Evolutionary conservation across 1,140 invertebrate genomes (phyloP), one percentile per base, ranked within the genome.

Genomic region (Cyclargus thomasi): DNA sequence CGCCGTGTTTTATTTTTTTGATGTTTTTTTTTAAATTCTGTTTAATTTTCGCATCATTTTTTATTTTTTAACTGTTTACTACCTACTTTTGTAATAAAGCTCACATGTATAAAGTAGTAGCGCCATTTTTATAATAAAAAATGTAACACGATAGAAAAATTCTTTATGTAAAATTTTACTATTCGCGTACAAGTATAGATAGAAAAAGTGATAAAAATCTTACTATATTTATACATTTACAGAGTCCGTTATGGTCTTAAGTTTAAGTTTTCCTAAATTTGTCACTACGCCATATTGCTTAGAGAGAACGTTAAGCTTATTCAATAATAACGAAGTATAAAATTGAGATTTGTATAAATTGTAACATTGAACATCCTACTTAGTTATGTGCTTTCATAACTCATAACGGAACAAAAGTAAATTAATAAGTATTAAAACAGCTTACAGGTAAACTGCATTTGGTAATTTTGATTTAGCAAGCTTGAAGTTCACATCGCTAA

Each of bases 381-480:
- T 59, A 22, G 16, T 20, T 59, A 20, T 22, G 55, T 18, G 11
- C 18, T 18, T 21, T 17, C 7, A 57, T 57, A 20, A 20, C 18
- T 57, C 55, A 20, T 20, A 17, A 20, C 55, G 18, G 55, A 57
- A 57, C 55, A 57, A 57, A 57, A 20, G 17, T 57, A 57, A 57
- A 59, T 20, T 59, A 59, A 59, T 59, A 21, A 22, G 55, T 59
- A 59, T 59, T 59, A 59, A 59, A 59, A 59, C 55, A 59, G 55
- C 55, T 59, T 59, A 59, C 55, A 20, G 55, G 55, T 59, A 59
- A 59, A 59, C 20, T 59, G 20, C 55, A 59, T 59, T 59, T 59
- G 20, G 53, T 18, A 22, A 59, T 59, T 59, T 47, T 47, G 14
- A 14, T 47, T 47, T 47, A 47, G 55, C 10, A 59, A 20, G 55